Evolutionary conservation across 2,797 vertebrate species (phyloP).

Genomic region (Pipistrellus pipistrellus): DNA sequence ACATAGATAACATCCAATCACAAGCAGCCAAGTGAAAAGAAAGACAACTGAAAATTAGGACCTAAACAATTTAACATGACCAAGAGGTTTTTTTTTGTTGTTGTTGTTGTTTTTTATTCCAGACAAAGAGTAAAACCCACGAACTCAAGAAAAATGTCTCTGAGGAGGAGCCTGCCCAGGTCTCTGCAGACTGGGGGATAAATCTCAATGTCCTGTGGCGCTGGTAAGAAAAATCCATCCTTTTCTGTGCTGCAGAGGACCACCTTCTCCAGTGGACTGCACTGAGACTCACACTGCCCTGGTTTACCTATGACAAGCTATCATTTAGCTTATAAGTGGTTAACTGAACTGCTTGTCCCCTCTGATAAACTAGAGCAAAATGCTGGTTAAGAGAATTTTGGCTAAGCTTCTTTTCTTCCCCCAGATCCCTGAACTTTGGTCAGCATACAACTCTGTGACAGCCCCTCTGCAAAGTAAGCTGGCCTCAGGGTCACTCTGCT

Average conservation of each 20-base stretch:
- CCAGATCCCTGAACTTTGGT: neutral
- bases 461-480: neutral
- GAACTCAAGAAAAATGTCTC: neutral
- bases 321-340: neutral
- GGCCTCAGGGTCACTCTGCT: neutral
- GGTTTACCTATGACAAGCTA: neutral
- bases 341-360: neutral
- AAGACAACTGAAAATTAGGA: neutral
- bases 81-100: neutral
- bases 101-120: neutral
- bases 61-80: neutral
- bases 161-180: neutral
- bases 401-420: neutral
- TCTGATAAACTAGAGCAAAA: neutral
- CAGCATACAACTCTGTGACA: neutral
- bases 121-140: neutral
- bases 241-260: neutral
- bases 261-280: neutral
- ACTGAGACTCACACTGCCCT: neutral
- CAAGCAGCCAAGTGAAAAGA: neutral
- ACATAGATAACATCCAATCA: neutral
- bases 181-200: neutral
- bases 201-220: neutral
- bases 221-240: neutral
- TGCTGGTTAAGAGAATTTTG: neutral